phyloP scores from a whole-genome alignment of 2,797 vertebrate genomes.

The Uromys caudimaculatus region DNA sequence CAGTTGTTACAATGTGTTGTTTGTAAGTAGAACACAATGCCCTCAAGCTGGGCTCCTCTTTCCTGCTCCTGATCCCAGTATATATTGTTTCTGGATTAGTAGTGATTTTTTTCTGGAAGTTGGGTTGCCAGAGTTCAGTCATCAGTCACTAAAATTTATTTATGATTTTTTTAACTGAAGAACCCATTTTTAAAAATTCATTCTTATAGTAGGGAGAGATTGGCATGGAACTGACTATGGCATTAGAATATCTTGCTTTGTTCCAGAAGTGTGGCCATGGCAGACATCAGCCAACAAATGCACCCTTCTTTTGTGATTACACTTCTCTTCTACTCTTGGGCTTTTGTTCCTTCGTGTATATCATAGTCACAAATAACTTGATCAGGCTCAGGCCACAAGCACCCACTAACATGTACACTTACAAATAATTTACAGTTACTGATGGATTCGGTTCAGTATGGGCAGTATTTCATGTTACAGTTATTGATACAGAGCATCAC shows the following conservation, averaged over 20 bases:
- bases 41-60: background rate
- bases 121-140: background rate
- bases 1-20: background rate
- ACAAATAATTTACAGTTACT: background rate
- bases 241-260: background rate
- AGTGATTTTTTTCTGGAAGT: background rate
- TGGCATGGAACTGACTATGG: background rate
- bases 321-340: background rate
- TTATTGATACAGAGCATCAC: background rate
- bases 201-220: background rate
- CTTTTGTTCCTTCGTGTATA: background rate
- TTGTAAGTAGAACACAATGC: background rate
- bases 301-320: background rate
- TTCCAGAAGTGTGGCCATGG: accelerated
- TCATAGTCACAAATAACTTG: background rate
- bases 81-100: background rate
- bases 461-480: background rate
- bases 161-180: background rate
- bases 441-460: background rate
- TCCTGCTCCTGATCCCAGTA: background rate
- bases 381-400: background rate
- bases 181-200: background rate
- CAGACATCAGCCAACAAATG: background rate
- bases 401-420: no score
- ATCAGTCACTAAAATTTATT: background rate